Evolutionary conservation across 2,797 vertebrate genomes (phyloP).

Genomic region (Diceros bicornis): DNA sequence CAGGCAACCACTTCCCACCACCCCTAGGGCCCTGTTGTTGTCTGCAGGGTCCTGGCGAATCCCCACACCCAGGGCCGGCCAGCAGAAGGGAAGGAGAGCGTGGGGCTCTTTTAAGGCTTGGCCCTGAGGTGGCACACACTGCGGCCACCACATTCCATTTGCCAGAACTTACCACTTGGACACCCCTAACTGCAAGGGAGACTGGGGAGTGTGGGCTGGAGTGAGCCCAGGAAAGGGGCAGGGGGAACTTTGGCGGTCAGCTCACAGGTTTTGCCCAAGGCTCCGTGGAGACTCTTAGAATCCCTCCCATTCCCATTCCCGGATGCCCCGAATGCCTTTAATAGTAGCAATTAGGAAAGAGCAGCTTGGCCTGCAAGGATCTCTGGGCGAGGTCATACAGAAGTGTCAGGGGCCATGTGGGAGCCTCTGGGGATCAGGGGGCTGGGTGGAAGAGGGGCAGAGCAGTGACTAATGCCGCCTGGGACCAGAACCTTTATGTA

Average conservation of each 20-base stretch:
- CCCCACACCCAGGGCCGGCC: background rate
- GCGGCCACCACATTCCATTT: background rate
- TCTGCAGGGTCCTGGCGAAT: background rate
- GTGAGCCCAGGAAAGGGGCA: background rate
- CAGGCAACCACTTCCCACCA: fast-evolving
- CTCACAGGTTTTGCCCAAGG: background rate
- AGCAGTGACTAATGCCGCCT: background rate
- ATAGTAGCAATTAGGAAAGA: background rate
- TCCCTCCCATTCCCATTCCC: background rate
- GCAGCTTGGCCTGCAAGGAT: background rate
- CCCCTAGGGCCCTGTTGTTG: background rate
- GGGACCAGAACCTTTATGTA: background rate
- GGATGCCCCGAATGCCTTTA: no score
- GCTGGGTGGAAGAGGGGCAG: background rate
- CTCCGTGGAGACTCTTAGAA: background rate
- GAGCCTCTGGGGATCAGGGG: no score
- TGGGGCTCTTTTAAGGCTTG: background rate
- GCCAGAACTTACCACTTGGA: background rate
- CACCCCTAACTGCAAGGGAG: background rate
- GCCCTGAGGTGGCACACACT: no score
- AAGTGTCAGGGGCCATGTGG: background rate
- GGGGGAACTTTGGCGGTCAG: fast-evolving
- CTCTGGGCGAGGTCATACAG: background rate
- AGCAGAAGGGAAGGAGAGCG: background rate
- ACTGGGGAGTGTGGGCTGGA: background rate